A percentile compares a stretch with the other conserved stretches of the same genome.
These are phyloP conservation scores for Rattus rattus DNA, from an alignment of 2,113 vertebrate genomes.

Conservation along the genomic window DNA sequence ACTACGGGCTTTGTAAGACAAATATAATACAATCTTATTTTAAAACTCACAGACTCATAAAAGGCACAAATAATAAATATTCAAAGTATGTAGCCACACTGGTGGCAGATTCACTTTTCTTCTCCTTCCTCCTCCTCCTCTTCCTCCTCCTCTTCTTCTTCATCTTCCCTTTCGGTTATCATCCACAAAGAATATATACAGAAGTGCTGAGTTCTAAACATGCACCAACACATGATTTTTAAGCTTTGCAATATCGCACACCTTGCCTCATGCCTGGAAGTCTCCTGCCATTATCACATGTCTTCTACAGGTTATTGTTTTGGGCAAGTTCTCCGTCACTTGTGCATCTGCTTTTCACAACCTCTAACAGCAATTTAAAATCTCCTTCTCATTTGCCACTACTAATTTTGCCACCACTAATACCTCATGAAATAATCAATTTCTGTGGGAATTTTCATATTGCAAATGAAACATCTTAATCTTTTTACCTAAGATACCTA, in stretches of 20 bases:
- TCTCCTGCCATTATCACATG: background rate
- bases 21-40: background rate
- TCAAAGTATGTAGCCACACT: background rate
- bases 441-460: background rate
- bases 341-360: background rate
- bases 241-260: background rate
- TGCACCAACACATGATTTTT: background rate
- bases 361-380: background rate
- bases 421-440: background rate
- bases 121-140: background rate
- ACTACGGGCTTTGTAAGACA: background rate
- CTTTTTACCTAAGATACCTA: background rate
- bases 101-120: background rate
- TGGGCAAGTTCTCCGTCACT: background rate
- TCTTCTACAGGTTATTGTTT: too few relatives aligned
- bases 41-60: background rate
- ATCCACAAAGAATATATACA: background rate
- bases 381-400: accelerated
- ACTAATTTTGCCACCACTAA: accelerated
- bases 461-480: background rate
- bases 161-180: background rate
- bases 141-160: too few relatives aligned
- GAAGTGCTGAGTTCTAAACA: background rate
- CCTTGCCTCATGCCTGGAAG: background rate
- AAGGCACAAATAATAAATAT: background rate